phyloP scores from a whole-genome alignment of 2,888 invertebrate species.

The Fabriciana adippe region DNA sequence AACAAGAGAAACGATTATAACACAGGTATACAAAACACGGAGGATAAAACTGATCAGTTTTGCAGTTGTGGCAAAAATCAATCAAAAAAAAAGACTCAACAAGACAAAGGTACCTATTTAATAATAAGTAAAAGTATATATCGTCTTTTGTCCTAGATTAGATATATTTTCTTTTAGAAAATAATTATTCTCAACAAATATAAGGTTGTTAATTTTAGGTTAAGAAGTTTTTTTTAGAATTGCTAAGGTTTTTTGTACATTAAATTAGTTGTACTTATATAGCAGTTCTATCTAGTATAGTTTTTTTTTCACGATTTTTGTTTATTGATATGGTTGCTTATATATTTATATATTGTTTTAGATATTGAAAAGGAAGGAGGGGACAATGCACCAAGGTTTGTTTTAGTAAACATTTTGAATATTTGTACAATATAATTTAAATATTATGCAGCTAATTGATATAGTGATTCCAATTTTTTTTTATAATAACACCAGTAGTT shows the following conservation, averaged over 20 bases:
- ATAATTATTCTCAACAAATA: too few relatives aligned
- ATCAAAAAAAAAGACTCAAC: background rate
- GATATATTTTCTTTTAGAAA: background rate
- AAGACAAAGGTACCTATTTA: slow-evolving; percentile 24
- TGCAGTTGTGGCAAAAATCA: slow-evolving; percentile 23
- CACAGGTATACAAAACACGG: slow-evolving; percentile 6
- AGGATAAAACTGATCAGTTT: slow-evolving; percentile 17
- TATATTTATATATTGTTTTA: slow-evolving; percentile 11
- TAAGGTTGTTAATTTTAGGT: too few relatives aligned
- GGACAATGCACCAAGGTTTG: slow-evolving; percentile 45
- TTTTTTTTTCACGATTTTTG: too few relatives aligned
- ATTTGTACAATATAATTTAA: background rate
- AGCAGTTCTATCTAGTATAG: too few relatives aligned
- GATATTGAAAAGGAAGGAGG: slow-evolving; percentile 35
- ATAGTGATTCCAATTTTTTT: background rate
- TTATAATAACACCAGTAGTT: background rate
- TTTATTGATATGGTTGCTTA: background rate
- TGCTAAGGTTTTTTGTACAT: too few relatives aligned
- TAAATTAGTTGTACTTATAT: too few relatives aligned
- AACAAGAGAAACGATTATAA: slow-evolving; percentile 3
- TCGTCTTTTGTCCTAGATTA: background rate
- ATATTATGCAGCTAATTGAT: background rate
- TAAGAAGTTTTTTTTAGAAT: too few relatives aligned
- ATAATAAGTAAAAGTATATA: background rate
- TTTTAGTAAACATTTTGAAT: background rate